These are phyloP conservation scores for Tragelaphus scriptus DNA, from an alignment of 2,113 vertebrate genomes.

Conservation along the genomic window DNA sequence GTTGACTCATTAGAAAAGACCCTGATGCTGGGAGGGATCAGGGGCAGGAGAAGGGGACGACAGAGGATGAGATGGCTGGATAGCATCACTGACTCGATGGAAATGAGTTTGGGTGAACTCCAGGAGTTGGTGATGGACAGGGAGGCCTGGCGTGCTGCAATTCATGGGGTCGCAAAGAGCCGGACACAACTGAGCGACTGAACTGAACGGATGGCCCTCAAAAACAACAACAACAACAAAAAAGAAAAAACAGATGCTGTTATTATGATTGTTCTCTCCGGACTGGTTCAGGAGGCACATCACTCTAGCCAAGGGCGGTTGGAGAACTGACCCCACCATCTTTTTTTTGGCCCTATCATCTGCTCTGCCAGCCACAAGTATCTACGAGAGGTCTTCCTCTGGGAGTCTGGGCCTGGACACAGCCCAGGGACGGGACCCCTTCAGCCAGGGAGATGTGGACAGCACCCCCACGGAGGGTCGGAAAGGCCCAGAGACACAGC, in stretches of 20 bases:
- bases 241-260: neutral
- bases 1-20: no score
- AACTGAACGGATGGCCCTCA: neutral
- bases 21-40: no score
- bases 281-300: rapidly evolving
- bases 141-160: no score
- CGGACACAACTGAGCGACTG: no score
- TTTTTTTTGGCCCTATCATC: neutral
- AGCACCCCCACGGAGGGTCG: rapidly evolving
- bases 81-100: no score
- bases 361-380: neutral
- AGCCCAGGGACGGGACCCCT: neutral
- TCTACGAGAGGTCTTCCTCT: neutral
- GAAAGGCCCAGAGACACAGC: neutral
- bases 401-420: neutral
- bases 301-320: neutral
- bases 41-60: no score
- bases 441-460: rapidly evolving
- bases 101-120: no score
- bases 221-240: neutral
- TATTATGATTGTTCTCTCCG: rapidly evolving
- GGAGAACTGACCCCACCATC: neutral
- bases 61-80: no score
- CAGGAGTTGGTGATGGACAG: no score
- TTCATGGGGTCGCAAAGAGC: no score